Evolutionary conservation across 2,888 invertebrate species (phyloP), one percentile per base, ranked within the genome.

Genomic region (Synergus gifuensis): DNA sequence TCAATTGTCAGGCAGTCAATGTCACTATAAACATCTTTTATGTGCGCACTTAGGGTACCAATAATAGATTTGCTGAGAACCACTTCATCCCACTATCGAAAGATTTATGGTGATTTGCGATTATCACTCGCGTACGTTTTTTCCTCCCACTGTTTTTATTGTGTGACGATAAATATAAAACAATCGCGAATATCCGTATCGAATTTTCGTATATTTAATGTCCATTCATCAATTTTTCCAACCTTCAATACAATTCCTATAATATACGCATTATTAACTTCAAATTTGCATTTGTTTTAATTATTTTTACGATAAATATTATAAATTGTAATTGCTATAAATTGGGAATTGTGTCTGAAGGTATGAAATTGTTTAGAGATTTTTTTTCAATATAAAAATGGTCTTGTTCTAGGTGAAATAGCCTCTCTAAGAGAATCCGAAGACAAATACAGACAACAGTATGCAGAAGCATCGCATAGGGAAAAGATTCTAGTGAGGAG

Each of bases 401-500:
- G 78, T 87, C 78, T 85, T 86, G 88, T 94, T 94, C 87, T 92
- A 96, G 96, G 95, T 92, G 95, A 95, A 92, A 92, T 96, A 93
- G 93, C 94, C 92, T 95, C 95, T 90, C 93, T 96, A 91, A 95
- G 95, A 93, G 96, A 97, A 92, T 94, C 95, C 88, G 96, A 96
- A 93, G 96, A 96, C 87, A 96, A 96, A 90, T 94, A 96, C 90
- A 96, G 96, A 89, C 95, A 96, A 88, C 97, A 98, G 92, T 95
- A 96, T 90, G 94, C 95, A 79, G 98, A 98, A 91, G 96, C 97
- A 84, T 96, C 97, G 90, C 96, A 98, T 88, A 95, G 98, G 88
- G 98, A 99, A 93, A 97, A 97, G 93, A 96, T 98, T 84, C 95
- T 99, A 87, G 96, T 98, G 87, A 96, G 98, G 90, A 94, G 98